Evolutionary conservation across 2,113 vertebrate species (phyloP).

Genomic region (Microtus montanus): DNA sequence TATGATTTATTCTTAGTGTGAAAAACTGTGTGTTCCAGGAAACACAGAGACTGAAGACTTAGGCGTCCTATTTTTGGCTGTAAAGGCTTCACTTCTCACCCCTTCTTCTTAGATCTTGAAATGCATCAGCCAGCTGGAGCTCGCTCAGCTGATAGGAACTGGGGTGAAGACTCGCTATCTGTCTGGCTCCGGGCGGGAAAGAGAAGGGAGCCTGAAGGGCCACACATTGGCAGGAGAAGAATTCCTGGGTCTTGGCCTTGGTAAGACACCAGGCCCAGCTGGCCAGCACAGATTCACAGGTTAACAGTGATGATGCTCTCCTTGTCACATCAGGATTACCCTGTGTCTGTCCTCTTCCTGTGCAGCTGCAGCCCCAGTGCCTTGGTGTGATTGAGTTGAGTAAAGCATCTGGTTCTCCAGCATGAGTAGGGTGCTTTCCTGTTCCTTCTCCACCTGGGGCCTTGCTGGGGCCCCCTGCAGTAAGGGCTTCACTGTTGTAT

Average conservation of each 20-base stretch:
- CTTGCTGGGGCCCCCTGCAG: background rate
- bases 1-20: background rate
- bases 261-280: slow-evolving; percentile 82
- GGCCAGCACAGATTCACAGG: background rate
- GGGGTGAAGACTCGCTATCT: slow-evolving; percentile 97
- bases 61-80: background rate
- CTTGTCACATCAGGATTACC: background rate
- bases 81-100: background rate
- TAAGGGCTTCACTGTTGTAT: background rate
- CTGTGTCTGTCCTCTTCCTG: background rate
- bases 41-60: background rate
- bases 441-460: background rate
- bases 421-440: background rate
- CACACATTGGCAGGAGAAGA: slow-evolving; percentile 92
- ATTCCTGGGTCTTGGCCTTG: slow-evolving; percentile 95
- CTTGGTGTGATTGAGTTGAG: slow-evolving; percentile 44
- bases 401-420: background rate
- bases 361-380: background rate
- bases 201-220: slow-evolving; percentile 89
- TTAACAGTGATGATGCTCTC: background rate
- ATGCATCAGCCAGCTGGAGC: slow-evolving; percentile 97
- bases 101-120: slow-evolving; percentile 91
- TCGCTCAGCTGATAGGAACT: slow-evolving; percentile 97
- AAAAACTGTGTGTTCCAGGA: background rate
- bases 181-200: slow-evolving; percentile 93